These are phyloP conservation scores for Grapholita molesta DNA, from an alignment of 1,140 invertebrate species.

Conservation along the genomic window DNA sequence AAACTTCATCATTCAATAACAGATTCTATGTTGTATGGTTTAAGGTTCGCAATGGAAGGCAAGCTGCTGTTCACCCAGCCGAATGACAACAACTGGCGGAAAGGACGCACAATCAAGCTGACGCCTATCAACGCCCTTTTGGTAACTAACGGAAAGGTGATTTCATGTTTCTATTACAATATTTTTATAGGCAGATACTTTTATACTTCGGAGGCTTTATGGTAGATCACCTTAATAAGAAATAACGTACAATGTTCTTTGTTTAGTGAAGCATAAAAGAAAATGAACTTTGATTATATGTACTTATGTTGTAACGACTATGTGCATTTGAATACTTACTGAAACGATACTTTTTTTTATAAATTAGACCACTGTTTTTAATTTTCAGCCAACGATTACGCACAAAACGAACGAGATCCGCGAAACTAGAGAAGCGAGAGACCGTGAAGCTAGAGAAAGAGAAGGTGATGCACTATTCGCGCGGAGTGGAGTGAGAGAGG, in stretches of 20 bases:
- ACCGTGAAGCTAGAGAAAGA: conserved; percentile 61
- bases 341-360: conserved; percentile 20
- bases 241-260: too few species aligned
- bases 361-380: background rate
- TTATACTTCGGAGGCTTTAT: too few species aligned
- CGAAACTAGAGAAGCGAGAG: conserved; percentile 63
- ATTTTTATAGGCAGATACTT: background rate
- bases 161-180: conserved; percentile 20
- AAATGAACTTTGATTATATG: too few species aligned
- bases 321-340: too few species aligned
- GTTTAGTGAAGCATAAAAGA: too few species aligned
- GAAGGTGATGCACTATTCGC: conserved; percentile 76
- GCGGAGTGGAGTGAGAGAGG: conserved; percentile 88
- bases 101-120: conserved; percentile 92
- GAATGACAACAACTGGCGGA: conserved; percentile 93
- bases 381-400: conserved; percentile 62
- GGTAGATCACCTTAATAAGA: too few species aligned
- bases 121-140: conserved; percentile 91
- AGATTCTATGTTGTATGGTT: conserved; percentile 27
- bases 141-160: conserved; percentile 91
- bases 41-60: conserved; percentile 90
- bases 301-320: too few species aligned
- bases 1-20: conserved; percentile 17
- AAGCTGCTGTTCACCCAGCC: conserved; percentile 91
- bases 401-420: conserved; percentile 74